Evolutionary conservation across 2,888 invertebrate genomes (phyloP), one percentile per base, ranked within the genome.

Genomic region (Mylabris sibirica): DNA sequence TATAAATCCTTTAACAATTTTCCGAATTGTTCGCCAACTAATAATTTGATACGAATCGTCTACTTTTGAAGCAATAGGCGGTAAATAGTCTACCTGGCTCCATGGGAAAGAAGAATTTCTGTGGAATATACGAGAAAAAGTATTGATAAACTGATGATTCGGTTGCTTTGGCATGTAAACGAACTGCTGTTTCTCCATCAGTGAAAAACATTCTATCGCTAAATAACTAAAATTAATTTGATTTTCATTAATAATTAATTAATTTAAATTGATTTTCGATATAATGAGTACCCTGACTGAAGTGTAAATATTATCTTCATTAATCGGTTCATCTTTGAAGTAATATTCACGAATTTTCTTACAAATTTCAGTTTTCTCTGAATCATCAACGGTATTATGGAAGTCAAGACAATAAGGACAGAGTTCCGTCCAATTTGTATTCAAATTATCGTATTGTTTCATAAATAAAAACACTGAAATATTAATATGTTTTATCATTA

Each of bases 181-280:
- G 76, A 17, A 78, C 49, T 0, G 80, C 74, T 64, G 74, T 74
- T 67, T 80, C 80, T 2, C 75, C 66, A 63, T 77, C 78, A 5
- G 75, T 63, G 4, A 78, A 79, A 88, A 92, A 63, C 87, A 86
- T 79, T 89, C 91, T 84, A 80, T 92, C 92, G 0, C 90, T 87
- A 4, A 90, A 86, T 74, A 92, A 87, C 86, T 90, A 81, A 66
- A 75, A 75, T 59, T 64, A 41, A 64, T 30, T 35, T 35, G 35
- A 5, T 35, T 35, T 9, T 12, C 5, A 35, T 35, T 11, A 38
- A 14, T n/a, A n/a, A n/a, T n/a, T n/a, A 14, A 14, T 38, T 38
- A 35, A 35, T 35, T 35, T 35, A 12, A 35, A 12, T 30, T 30
- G 30, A 30, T 30, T 30, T 12, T 11, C 9, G n/a, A n/a, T n/a